Evolutionary conservation across 1,140 invertebrate species (phyloP), one percentile per base, ranked within the genome.

Genomic region (Acromyrmex echinatior): DNA sequence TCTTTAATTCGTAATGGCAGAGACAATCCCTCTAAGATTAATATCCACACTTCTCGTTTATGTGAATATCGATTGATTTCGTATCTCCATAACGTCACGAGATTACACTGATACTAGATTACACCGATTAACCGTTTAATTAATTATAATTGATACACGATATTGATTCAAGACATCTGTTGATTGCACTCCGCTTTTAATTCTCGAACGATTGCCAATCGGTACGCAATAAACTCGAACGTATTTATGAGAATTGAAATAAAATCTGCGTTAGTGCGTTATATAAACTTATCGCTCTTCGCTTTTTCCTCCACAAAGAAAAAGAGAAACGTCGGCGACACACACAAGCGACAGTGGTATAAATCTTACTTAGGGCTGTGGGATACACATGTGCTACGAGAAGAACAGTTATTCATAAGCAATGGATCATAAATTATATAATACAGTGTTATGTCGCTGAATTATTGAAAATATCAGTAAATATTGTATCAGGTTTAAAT

Each of bases 361-460:
- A 93, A 93, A 93, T 93, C 88, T 92, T 86, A 92, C 92, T 93
- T 93, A 90, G 81, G 91, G 81, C 58, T 51, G 76, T 39, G 85
- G 53, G 65, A 89, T 86, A 89, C 76, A 82, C 70, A 89, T 81
- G 78, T 78, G 84, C 87, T 92, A 88, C 88, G 62, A 86, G 86
- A 86, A 88, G 87, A 87, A 91, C 92, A 68, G 92, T 93, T 93
- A 93, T 93, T 93, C 92, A 93, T 93, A 93, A 93, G 92, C 92
- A 93, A 92, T 89, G 90, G 89, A 74, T 86, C 88, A 92, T 93
- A 93, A 92, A 93, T 93, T 93, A 93, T 87, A 87, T 76, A 93
- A 91, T 86, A 91, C 70, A 87, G 81, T 68, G 53, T 58, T 87
- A 71, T 70, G 81, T 73, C 79, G 82, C 86, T 92, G 89, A 93